Percentiles rank a stretch among this genome's conserved stretches.
phyloP scores from a whole-genome alignment of 2,113 vertebrate species.

The Tor tambroides region DNA sequence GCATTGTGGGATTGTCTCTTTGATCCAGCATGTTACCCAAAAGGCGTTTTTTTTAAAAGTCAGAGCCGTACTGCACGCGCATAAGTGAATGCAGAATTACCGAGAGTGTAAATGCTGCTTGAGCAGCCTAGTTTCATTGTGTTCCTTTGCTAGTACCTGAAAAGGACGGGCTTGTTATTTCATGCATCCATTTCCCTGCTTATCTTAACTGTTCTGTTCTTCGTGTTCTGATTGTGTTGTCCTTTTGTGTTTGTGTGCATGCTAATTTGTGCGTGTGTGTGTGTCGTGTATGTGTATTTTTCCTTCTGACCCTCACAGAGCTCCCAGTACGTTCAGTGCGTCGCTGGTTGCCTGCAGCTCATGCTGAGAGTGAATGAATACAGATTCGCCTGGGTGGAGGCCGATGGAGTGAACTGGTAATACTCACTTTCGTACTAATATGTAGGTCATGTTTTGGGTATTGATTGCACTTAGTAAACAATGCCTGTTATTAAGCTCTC shows the following conservation, averaged over 20 bases:
- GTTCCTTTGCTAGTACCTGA: conserved; percentile 31
- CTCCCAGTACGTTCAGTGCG: conserved; percentile 97
- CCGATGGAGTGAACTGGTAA: conserved; percentile 98
- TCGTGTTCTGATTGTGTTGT: conserved; percentile 36
- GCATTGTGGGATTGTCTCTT: conserved; percentile 57
- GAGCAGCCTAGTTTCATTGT: conserved; percentile 31
- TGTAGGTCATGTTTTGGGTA: background rate
- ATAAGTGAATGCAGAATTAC: conserved; percentile 45
- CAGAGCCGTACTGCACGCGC: conserved; percentile 49
- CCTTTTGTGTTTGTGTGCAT: conserved; percentile 46
- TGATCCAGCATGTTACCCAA: conserved; percentile 68
- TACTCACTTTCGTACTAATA: conserved; percentile 52
- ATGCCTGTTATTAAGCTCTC: background rate
- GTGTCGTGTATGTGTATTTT: conserved; percentile 5
- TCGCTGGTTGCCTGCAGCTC: conserved; percentile 95
- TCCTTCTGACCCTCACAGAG: conserved; percentile 75
- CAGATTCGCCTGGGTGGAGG: conserved; percentile 97
- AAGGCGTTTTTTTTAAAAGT: conserved; percentile 12
- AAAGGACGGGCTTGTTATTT: conserved; percentile 8
- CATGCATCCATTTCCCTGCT: conserved; percentile 41
- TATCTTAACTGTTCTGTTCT: conserved; percentile 24
- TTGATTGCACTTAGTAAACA: background rate
- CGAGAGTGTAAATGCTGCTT: conserved; percentile 7
- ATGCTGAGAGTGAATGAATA: conserved; percentile 98
- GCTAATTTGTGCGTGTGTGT: conserved; percentile 2